These are phyloP conservation scores for Saccostrea echinata DNA, from an alignment of 1,140 invertebrate species.

Conservation along the genomic window DNA sequence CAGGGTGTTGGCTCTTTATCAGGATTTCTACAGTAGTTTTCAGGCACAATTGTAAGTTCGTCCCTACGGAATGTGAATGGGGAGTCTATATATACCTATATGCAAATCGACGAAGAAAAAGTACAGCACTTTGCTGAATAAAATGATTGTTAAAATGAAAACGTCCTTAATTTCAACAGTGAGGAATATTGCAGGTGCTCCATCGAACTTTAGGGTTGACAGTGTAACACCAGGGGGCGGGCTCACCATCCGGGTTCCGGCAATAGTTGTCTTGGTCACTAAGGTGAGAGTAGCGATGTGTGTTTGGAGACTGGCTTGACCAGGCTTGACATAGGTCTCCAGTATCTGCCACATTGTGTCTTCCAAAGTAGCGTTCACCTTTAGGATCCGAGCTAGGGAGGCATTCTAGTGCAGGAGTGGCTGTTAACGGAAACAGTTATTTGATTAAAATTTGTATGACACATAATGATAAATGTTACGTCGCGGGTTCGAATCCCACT, in stretches of 20 bases:
- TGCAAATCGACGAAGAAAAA: too few species aligned
- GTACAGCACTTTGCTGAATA: too few species aligned
- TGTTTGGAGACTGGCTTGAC: conserved; percentile 2
- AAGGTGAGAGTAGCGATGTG: not conserved
- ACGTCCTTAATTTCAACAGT: not conserved
- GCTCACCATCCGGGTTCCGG: conserved; percentile 25
- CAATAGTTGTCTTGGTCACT: conserved; percentile 38
- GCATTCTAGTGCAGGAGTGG: not conserved
- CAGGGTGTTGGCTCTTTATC: conserved; percentile 31
- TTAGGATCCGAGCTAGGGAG: not conserved
- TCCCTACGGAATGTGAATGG: conserved; percentile 8
- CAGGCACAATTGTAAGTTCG: not conserved
- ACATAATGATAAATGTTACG: not conserved
- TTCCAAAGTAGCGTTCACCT: conserved; percentile 43
- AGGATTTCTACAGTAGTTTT: conserved; percentile 51
- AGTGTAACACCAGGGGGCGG: conserved; percentile 40
- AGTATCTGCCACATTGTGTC: not conserved
- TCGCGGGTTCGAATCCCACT: too few species aligned
- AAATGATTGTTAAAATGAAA: too few species aligned
- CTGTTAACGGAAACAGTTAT: not conserved
- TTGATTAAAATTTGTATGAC: not conserved
- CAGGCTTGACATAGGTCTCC: conserved; percentile 40
- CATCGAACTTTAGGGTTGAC: not conserved
- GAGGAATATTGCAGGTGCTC: not conserved
- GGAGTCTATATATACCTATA: too few species aligned